Base-by-base conservation (phyloP, 2,797 vertebrate species). In the Basileuterus tristriatus region DNA sequence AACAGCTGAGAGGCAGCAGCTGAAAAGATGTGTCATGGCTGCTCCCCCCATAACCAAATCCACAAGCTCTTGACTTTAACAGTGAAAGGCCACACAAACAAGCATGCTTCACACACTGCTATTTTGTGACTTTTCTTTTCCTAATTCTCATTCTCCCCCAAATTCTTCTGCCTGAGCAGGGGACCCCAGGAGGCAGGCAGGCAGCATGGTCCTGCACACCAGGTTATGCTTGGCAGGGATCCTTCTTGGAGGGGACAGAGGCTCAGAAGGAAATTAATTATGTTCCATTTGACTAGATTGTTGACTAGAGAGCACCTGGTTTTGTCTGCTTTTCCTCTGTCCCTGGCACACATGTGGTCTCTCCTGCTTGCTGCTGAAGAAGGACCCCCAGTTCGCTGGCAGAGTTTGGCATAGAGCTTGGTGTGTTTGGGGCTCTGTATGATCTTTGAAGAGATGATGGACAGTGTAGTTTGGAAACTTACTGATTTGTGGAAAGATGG, bases 231-330 rank as follows among this genome's bases (percentile, higher is more conserved):
- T 72, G 59, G 24, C 77, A 71, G 75, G 11, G 6, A 6, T 88
- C 15, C 12, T 70, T 2, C 24, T 69, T 30, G 24, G 49, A 81
- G 8, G 2, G 1, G 0, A 5, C 8, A 59, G 5, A 5, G 11
- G 4, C 12, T 41, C 4, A 1, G 21, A 41, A 91, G 21, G 13
- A 15, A 30, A 16, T 41, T 70, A 24, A 9, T 77, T 46, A 9
- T 56, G 9, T 44, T 70, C 29, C 46, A 44, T 36, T 80, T 88
- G 30, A 43, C 6, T 53, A 71, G 30, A 26, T 32, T 36, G 4
- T 11, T 86, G 41, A 34, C 15, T 12, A 21, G 8, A 75, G 8
- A 77, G 21, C 24, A 68, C 3, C 27, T 43, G 6, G 18, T 32
- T 94, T 72, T 47, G 24, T 15, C 21, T 80, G 53, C 9, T 83